phyloP scores from a whole-genome alignment of 2,113 vertebrate species.

The Orthochromis malagaraziensis region DNA sequence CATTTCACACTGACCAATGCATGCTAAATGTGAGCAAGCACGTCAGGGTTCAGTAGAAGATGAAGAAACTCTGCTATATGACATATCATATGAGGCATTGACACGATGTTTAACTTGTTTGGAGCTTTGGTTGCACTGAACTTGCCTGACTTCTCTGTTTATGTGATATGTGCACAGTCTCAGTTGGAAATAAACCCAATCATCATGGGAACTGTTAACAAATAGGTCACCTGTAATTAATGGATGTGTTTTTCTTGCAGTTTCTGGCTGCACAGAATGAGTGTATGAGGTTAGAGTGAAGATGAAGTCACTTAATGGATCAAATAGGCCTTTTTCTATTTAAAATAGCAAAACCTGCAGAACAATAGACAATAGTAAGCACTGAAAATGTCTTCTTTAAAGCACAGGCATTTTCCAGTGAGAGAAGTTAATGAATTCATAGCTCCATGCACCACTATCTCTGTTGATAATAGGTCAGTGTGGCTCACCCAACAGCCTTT shows the following conservation, averaged over 20 bases:
- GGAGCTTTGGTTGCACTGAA: not conserved
- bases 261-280: not conserved
- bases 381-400: not conserved
- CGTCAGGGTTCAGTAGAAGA: not conserved
- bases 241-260: not conserved
- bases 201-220: not conserved
- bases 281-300: not conserved
- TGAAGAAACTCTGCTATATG: not conserved
- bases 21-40: not conserved
- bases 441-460: not conserved
- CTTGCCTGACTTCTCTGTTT: not conserved
- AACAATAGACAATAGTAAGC: not conserved
- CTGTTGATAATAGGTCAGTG: not conserved
- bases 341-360: not conserved
- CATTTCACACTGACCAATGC: not conserved
- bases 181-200: not conserved
- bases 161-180: not conserved
- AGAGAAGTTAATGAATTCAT: not conserved
- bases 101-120: not conserved
- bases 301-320: not conserved
- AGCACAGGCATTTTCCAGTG: not conserved
- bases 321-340: not conserved
- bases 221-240: not conserved
- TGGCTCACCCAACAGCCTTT: not conserved
- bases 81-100: not conserved